Evolutionary conservation across 2,113 vertebrate genomes (phyloP).

Genomic region (Phodopus roborovskii): DNA sequence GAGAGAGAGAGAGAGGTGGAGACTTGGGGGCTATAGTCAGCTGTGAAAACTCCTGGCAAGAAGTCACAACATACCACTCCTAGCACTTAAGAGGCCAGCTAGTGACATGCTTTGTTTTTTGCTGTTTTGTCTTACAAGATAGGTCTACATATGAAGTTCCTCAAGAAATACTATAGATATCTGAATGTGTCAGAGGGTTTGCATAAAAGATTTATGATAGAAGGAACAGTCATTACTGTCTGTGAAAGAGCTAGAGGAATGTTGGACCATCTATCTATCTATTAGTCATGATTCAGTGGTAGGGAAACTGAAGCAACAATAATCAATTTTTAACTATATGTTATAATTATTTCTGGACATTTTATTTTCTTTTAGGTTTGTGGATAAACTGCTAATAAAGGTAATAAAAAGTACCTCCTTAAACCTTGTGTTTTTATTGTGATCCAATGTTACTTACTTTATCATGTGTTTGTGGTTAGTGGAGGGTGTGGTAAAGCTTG

Average conservation of each 20-base stretch:
- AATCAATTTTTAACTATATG: conserved; percentile 40
- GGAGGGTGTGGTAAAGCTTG: background rate
- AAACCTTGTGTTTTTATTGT: background rate
- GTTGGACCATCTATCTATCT: conserved; percentile 46
- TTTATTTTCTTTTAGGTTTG: conserved; percentile 31
- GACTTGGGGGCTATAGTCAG: background rate
- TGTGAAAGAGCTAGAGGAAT: conserved; percentile 78
- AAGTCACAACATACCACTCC: background rate
- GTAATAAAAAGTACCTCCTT: background rate
- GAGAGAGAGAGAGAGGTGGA: no score
- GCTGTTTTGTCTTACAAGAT: conserved; percentile 80
- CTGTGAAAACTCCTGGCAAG: background rate
- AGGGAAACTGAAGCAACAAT: conserved; percentile 41
- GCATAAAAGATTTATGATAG: conserved; percentile 80
- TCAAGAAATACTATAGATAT: conserved; percentile 79
- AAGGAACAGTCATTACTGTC: conserved; percentile 79
- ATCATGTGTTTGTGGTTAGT: background rate
- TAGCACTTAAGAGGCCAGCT: conserved; percentile 39
- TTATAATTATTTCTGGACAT: background rate
- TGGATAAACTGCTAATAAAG: conserved; percentile 26
- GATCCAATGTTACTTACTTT: background rate
- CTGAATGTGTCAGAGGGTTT: conserved; percentile 85
- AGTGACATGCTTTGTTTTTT: conserved; percentile 82
- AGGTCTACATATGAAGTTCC: conserved; percentile 65
- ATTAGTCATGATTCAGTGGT: conserved; percentile 45